Conservation (phyloP, 2,113 vertebrate species). For the Sterna hirundo region DNA sequence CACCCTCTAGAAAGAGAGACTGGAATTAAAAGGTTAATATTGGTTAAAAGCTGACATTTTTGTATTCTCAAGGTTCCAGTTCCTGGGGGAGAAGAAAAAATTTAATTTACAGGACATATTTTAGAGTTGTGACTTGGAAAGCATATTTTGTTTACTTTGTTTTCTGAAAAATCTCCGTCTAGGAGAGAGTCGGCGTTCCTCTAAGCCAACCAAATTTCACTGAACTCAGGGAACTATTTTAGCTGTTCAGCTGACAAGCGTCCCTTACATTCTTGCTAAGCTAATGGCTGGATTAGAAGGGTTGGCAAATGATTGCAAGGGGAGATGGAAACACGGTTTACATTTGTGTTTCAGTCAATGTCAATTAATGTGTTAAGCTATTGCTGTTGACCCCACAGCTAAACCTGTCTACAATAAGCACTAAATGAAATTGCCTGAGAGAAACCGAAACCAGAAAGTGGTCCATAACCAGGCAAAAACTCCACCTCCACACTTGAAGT, state of each 20-base stretch:
- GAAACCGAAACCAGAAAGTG: not conserved
- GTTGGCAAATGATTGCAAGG: constrained; percentile 10
- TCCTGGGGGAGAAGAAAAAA: not conserved
- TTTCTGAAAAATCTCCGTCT: constrained; percentile 12
- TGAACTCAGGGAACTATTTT: not conserved
- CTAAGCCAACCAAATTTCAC: not conserved
- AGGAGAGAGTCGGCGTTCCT: not conserved
- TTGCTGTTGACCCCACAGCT: not conserved
- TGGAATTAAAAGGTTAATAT: constrained; percentile 64
- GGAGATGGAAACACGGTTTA: not conserved
- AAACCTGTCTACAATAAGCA: not conserved
- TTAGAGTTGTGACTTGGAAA: not conserved
- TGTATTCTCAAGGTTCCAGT: constrained; percentile 3
- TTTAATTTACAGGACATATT: constrained; percentile 1
- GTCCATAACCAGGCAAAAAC: not conserved
- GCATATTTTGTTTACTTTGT: constrained; percentile 18
- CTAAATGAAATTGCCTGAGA: not conserved
- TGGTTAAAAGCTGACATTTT: constrained; percentile 46
- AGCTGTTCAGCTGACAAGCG: not conserved
- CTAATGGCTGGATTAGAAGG: constrained; percentile 7
- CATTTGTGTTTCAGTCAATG: not conserved
- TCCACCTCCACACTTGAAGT: not conserved
- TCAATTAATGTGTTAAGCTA: not conserved
- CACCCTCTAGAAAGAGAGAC: constrained; percentile 35
- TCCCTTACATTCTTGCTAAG: not conserved